Evolutionary conservation across 2,797 vertebrate species (phyloP).

Genomic region (Ficedula albicollis): DNA sequence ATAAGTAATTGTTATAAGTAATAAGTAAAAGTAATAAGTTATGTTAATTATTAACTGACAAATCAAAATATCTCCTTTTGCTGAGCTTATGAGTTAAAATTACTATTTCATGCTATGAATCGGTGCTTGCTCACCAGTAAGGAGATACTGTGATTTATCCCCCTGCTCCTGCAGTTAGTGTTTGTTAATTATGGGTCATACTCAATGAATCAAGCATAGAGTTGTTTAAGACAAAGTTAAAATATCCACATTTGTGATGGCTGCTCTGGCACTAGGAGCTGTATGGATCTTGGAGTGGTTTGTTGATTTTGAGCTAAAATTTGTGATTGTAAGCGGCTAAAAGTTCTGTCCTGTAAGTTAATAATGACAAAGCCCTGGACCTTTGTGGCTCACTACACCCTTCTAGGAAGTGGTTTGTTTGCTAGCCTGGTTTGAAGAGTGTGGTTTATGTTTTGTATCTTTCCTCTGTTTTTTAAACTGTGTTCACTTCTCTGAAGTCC

Average conservation of each 20-base stretch:
- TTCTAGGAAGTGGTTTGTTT: constrained; percentile 27
- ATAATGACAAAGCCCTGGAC: background rate
- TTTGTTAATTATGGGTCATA: background rate
- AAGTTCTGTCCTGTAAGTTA: background rate
- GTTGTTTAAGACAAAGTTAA: background rate
- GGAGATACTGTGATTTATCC: background rate
- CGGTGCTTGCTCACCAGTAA: background rate
- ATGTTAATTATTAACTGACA: background rate
- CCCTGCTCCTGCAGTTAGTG: background rate
- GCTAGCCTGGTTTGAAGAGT: background rate
- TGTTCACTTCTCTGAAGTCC: background rate
- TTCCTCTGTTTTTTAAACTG: background rate
- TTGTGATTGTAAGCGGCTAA: background rate
- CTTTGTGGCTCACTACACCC: background rate
- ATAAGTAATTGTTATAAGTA: background rate
- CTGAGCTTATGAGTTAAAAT: background rate
- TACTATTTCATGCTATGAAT: background rate
- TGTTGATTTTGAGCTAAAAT: background rate
- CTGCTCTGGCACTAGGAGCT: background rate
- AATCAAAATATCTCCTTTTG: background rate
- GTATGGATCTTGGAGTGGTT: background rate
- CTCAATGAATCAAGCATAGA: background rate
- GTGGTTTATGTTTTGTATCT: background rate
- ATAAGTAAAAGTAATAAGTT: too few species aligned
- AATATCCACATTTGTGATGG: background rate